A percentile compares a stretch with the other conserved stretches of the same genome.
Evolutionary conservation across 2,888 invertebrate genomes (phyloP).

Genomic region (Trissoscelio sp.): DNA sequence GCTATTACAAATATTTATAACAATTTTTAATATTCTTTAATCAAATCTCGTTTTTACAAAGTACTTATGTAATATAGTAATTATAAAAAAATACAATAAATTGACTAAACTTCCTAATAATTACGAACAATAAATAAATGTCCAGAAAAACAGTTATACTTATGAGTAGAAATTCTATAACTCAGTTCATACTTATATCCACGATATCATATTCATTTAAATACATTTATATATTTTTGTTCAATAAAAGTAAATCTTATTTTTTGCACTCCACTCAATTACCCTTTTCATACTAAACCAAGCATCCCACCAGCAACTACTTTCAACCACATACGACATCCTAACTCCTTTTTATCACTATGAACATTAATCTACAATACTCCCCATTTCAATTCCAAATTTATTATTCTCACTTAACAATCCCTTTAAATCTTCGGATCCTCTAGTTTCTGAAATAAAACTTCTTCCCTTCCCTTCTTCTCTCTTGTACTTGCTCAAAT

Average conservation of each 20-base stretch:
- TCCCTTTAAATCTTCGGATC: conserved; percentile 16
- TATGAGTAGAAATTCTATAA: no score
- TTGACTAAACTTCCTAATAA: no score
- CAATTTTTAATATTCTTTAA: no score
- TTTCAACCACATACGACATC: background rate
- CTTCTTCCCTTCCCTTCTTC: conserved; percentile 2
- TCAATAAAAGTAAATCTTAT: background rate
- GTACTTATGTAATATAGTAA: no score
- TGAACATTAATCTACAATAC: conserved; percentile 6
- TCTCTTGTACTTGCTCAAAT: conserved; percentile 15
- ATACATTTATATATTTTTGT: background rate
- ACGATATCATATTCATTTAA: no score
- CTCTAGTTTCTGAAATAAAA: conserved; percentile 17
- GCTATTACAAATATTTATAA: no score
- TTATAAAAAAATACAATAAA: no score
- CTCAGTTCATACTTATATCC: no score
- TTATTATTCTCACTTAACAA: conserved; percentile 23
- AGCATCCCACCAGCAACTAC: background rate
- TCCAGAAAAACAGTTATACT: no score
- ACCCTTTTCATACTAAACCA: background rate
- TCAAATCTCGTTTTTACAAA: no score
- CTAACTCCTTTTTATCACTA: conserved; percentile 9
- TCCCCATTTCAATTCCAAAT: conserved; percentile 7
- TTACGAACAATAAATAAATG: no score
- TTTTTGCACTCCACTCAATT: background rate